These are phyloP conservation scores for Troides helena DNA, from an alignment of 2,888 invertebrate genomes.

Conservation along the genomic window DNA sequence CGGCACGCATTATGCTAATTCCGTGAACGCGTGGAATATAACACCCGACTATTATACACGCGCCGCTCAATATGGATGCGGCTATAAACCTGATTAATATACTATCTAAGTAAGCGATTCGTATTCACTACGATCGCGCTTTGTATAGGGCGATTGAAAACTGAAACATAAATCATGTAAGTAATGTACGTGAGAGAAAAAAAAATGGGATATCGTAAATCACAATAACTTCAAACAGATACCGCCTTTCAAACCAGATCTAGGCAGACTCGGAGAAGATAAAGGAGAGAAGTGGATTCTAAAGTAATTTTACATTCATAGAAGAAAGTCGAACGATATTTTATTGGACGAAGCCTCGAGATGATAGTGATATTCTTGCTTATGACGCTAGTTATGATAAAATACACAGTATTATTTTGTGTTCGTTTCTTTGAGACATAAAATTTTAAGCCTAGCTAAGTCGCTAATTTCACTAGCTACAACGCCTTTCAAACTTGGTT, in stretches of 20 bases:
- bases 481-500: too few relatives aligned
- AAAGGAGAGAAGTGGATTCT: too few relatives aligned
- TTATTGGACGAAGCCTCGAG: too few relatives aligned
- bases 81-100: slow-evolving; percentile 29
- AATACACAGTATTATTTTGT: too few relatives aligned
- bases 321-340: too few relatives aligned
- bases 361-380: too few relatives aligned
- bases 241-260: not conserved
- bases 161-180: not conserved
- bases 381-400: too few relatives aligned
- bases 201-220: not conserved
- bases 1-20: slow-evolving; percentile 46
- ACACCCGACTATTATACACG: slow-evolving; percentile 26
- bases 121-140: slow-evolving; percentile 16
- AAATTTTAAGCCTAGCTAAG: too few relatives aligned
- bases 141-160: slow-evolving; percentile 6
- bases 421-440: too few relatives aligned
- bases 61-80: slow-evolving; percentile 25
- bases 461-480: too few relatives aligned
- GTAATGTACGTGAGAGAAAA: not conserved
- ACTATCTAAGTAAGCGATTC: slow-evolving; percentile 20
- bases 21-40: slow-evolving; percentile 25
- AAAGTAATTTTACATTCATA: too few relatives aligned
- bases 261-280: too few relatives aligned
- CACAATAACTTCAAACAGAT: not conserved